Base-by-base conservation (phyloP, 2,888 invertebrate species). In the Chaitophorus viminalis region DNA sequence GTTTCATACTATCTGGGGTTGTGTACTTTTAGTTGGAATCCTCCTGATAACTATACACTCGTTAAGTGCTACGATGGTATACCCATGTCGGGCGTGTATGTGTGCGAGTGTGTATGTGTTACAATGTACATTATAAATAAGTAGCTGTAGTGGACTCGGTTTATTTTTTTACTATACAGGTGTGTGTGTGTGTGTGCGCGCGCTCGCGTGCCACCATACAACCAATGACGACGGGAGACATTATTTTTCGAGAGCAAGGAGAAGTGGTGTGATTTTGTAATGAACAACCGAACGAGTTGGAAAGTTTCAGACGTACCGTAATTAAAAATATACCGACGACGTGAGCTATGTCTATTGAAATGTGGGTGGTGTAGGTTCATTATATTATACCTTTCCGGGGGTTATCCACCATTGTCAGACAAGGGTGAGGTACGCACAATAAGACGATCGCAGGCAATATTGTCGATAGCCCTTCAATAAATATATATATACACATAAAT, bases 281-380 rank as follows among this genome's bases (percentile, higher is more conserved):
- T 82, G 72, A 82, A 82, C 72, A 75, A 83, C 75, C 21, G 39
- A 75, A 75, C 60, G 54, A 60, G 60, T 60, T 36, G 29, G n/a
- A 75, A 83, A 83, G 83, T 83, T 82, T 39, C 25, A 54, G 54
- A 60, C 74, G 36, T 54, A n/a, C 82, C 29, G 52, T 75, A 75
- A 83, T 83, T 83, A 83, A 83, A 83, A 83, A 75, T 25, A 74
- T 33, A 83, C n/a, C 52, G 36, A 31, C 17, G 68, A 60, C 21
- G 74, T 74, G 75, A 75, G 60, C 65, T 60, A 83, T 83, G 60
- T 29, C 60, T 60, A 75, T 83, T 29, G 74, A 74, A 83, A 74
- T 11, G 82, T 8, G 6, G 18, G n/a, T 3, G 29, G 14, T 52
- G 46, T 29, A 31, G 81, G 81, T 68, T 82, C n/a, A 72, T 82